phyloP scores from a whole-genome alignment of 2,113 vertebrate genomes.

The Festucalex cinctus region DNA sequence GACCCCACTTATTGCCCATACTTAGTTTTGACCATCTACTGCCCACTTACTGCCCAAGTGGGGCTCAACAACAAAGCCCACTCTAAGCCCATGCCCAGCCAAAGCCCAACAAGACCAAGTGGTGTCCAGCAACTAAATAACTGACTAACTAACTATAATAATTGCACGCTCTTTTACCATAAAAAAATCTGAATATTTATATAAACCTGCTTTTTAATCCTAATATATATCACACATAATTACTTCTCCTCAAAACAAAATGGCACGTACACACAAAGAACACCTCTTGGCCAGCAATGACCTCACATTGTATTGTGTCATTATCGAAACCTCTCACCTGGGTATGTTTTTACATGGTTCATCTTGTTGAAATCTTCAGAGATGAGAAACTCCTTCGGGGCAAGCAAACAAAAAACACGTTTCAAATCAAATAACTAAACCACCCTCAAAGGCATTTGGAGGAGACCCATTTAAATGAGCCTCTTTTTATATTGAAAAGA shows the following conservation, averaged over 20 bases:
- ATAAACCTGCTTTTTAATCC: too few relatives aligned
- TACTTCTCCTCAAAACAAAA: background rate
- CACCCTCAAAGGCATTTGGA: background rate
- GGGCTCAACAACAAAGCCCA: too few relatives aligned
- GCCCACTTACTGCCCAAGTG: too few relatives aligned
- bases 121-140: too few relatives aligned
- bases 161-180: too few relatives aligned
- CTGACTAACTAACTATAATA: too few relatives aligned
- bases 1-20: too few relatives aligned
- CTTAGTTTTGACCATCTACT: too few relatives aligned
- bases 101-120: too few relatives aligned
- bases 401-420: constrained; percentile 23
- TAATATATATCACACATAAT: too few relatives aligned
- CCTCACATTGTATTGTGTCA: background rate
- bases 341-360: constrained; percentile 95
- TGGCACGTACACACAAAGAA: background rate
- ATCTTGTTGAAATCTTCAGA: constrained; percentile 99
- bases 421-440: constrained; percentile 17
- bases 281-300: background rate
- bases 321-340: constrained; percentile 76
- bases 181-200: too few relatives aligned
- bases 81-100: too few relatives aligned
- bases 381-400: constrained; percentile 87
- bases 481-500: background rate
- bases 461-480: constrained; percentile 10